A percentile compares a stretch with the other conserved stretches of the same genome.
These are phyloP conservation scores for Scaptomyza graminum DNA, from an alignment of 1,140 invertebrate species.

Conservation along the genomic window DNA sequence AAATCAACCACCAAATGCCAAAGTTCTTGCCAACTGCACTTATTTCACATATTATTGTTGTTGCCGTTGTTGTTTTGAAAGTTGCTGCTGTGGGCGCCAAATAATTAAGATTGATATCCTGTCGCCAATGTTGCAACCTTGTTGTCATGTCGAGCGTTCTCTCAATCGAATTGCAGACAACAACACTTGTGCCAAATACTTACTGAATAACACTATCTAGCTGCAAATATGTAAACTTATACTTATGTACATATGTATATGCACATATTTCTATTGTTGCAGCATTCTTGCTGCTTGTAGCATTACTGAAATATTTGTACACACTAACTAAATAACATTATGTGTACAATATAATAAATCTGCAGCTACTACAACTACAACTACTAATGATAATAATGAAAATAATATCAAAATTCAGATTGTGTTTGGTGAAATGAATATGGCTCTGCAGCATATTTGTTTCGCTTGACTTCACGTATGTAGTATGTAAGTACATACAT, in stretches of 20 bases:
- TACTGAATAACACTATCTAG: constrained; percentile 18
- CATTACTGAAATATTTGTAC: too few relatives aligned
- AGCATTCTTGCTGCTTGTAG: not conserved
- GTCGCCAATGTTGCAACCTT: not conserved
- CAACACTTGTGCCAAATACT: constrained; percentile 5
- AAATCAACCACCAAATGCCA: constrained; percentile 43
- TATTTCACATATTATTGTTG: constrained; percentile 8
- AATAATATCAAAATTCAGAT: not conserved
- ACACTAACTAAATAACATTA: too few relatives aligned
- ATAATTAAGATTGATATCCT: constrained; percentile 46
- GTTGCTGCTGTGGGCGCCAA: constrained; percentile 27
- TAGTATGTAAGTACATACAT: not conserved
- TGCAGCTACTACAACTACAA: not conserved
- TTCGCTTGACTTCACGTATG: not conserved
- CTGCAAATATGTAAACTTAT: not conserved
- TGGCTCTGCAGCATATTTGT: not conserved
- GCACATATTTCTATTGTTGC: not conserved
- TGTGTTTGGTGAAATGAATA: not conserved
- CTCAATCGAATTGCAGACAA: constrained; percentile 15
- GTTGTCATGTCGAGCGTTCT: constrained; percentile 9
- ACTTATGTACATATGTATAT: not conserved
- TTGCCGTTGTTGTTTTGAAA: constrained; percentile 1
- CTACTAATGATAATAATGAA: constrained; percentile 2
- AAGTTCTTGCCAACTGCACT: constrained; percentile 33
- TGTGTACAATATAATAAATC: not conserved